Percentiles rank a stretch among this genome's conserved stretches.
These are phyloP conservation scores for Tonatia bakeri DNA, from an alignment of 2,113 vertebrate genomes.

Conservation along the genomic window DNA sequence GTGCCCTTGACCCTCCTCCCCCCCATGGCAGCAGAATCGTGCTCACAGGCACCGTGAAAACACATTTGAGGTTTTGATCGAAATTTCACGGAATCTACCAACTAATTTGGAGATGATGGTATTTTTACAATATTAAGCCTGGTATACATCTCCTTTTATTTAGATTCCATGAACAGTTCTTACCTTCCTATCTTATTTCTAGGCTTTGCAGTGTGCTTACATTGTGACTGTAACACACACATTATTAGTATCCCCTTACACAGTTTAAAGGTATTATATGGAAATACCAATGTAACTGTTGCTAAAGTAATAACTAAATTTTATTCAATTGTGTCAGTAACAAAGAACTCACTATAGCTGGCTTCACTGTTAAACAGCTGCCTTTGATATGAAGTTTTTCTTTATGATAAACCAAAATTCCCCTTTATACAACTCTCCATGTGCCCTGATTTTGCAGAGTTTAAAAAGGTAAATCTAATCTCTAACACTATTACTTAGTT, in stretches of 20 bases:
- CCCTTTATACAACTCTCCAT: background rate
- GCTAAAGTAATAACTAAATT: background rate
- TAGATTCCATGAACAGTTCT: background rate
- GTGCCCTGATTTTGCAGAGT: background rate
- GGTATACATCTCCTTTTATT: background rate
- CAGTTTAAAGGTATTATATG: background rate
- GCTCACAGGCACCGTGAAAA: background rate
- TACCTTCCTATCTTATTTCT: background rate
- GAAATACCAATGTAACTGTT: background rate
- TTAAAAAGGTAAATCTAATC: background rate
- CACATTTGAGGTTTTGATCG: background rate
- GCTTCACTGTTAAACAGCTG: background rate
- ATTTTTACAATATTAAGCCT: background rate
- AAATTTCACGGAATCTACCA: background rate
- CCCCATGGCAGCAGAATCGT: too few species aligned
- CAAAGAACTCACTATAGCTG: background rate
- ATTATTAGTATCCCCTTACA: background rate
- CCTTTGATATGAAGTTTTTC: background rate
- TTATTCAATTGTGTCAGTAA: background rate
- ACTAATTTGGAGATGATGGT: background rate
- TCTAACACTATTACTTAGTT: background rate
- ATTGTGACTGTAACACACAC: background rate
- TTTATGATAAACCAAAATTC: background rate
- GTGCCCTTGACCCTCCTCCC: background rate
- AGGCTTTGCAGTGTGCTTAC: background rate